Conservation (phyloP, 2,797 vertebrate species). For the Spinibarbus caldwelli region DNA sequence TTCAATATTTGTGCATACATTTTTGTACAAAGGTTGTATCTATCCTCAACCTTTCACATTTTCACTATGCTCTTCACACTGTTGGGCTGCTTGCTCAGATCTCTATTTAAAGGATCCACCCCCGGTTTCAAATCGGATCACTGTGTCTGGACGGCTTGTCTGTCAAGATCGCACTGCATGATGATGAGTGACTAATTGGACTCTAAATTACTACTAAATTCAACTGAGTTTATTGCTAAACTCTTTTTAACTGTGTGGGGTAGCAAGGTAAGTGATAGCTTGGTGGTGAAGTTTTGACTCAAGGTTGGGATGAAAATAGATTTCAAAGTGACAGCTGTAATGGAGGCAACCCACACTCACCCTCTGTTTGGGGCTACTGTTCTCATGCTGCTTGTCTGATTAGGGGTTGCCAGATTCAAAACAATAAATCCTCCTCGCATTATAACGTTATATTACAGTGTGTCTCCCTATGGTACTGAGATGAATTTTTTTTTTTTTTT, state of each 20-base stretch:
- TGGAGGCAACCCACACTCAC: no score
- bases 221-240: not conserved
- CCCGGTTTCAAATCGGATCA: not conserved
- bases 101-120: slow-evolving; percentile 34
- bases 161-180: slow-evolving; percentile 13
- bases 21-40: not conserved
- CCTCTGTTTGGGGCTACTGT: no score
- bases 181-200: not conserved
- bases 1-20: not conserved
- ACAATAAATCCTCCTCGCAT: slow-evolving; percentile 45
- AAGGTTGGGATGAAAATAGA: slow-evolving; percentile 55
- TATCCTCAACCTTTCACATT: slow-evolving; percentile 30
- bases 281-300: not conserved
- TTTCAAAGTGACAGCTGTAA: slow-evolving; percentile 44
- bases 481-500: not conserved
- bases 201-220: not conserved
- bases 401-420: slow-evolving; percentile 40
- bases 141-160: not conserved
- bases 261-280: not conserved
- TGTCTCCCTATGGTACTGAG: slow-evolving; percentile 7
- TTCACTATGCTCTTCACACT: not conserved
- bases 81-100: slow-evolving; percentile 3
- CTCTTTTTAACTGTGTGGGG: not conserved
- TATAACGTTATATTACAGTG: slow-evolving; percentile 8
- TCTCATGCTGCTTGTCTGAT: slow-evolving; percentile 35